Base-by-base conservation (phyloP, 2,797 vertebrate species). In the Epinephelus awoara region DNA sequence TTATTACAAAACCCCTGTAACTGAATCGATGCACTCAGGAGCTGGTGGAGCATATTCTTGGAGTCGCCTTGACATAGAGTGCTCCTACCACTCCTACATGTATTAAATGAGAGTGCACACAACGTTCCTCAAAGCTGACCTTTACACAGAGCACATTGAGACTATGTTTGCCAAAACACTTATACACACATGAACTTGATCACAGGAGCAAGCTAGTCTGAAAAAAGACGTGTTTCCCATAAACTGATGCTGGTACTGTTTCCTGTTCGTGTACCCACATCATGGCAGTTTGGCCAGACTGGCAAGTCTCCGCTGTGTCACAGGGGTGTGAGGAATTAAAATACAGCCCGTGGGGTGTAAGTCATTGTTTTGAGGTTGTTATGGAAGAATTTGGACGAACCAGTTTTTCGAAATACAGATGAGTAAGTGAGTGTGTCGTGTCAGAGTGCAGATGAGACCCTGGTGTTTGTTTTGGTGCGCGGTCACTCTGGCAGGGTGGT, bases 401-500 rank as follows among this genome's bases (percentile, higher is more conserved):
- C 1, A 0, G 13, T 75, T 27, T 73, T 79, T 63, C 0, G 10
- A 50, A 80, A 67, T 29, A 23, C 2, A 46, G 25, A 67, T 62
- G 68, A 82, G 49, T 79, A 27, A 83, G 56, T 29, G 47, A 70
- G 23, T 14, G 54, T 29, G 59, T 42, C 1, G 6, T 58, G 52
- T 86, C 46, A 38, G 54, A 77, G 34, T 71, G 47, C 34, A 27
- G 76, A 66, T 46, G 73, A 56, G 52, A 63, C 18, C 21, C 9
- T 6, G 19, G 6, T 59, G 46, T 85, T 89, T 90, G 77, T 79
- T 90, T 86, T 58, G 66, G 54, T 83, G 64, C 6, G 61, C 62
- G 79, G 80, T 88, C 77, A 68, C 50, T 56, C 63, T 40, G 77
- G 69, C 54, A 46, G 87, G 88, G 83, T 82, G 88, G 76, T 54